phyloP scores from a whole-genome alignment of 2,113 vertebrate genomes.

The Pachyramphus minor region DNA sequence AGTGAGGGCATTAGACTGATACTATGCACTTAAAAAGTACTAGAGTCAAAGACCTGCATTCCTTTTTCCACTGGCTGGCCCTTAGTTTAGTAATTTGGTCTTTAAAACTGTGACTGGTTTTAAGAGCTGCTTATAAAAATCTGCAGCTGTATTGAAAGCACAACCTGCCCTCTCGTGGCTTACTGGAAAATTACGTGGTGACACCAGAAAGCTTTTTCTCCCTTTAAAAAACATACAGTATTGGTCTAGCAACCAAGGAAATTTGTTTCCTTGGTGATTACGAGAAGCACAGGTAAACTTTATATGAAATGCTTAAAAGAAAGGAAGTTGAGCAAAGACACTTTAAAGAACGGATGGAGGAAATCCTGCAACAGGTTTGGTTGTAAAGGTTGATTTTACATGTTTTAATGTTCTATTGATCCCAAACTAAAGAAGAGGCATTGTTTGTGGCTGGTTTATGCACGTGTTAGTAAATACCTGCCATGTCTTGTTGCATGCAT shows the following conservation, averaged over 20 bases:
- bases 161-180: constrained; percentile 70
- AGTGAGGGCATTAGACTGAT: neutral
- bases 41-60: neutral
- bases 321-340: neutral
- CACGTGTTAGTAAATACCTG: neutral
- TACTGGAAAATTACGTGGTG: constrained; percentile 26
- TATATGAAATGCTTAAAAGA: neutral
- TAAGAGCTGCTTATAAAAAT: neutral
- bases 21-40: neutral
- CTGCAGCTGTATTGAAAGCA: neutral
- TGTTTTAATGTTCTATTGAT: neutral
- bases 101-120: neutral
- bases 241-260: neutral
- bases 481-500: neutral
- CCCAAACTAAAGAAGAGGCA: neutral
- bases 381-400: neutral
- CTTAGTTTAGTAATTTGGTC: neutral
- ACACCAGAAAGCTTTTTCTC: neutral
- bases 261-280: neutral
- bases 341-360: too few relatives aligned
- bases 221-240: too few relatives aligned
- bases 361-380: too few relatives aligned
- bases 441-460: neutral
- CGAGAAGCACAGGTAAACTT: neutral
- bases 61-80: neutral